Base-by-base conservation (phyloP, 2,113 vertebrate genomes). In the Apistogramma diplotaenia region DNA sequence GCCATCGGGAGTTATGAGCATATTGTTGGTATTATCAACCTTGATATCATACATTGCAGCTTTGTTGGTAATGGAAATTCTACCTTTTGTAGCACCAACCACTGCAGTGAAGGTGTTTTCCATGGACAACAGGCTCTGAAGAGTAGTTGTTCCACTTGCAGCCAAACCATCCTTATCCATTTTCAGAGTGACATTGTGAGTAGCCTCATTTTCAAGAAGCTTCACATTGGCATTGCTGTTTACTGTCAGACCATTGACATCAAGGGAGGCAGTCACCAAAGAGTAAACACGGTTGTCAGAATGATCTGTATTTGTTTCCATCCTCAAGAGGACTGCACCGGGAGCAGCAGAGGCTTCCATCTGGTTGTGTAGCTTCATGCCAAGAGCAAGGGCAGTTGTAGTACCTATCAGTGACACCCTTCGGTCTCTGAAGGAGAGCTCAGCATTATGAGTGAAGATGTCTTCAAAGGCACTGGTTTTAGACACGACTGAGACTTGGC, bases 61-160 rank as follows among this genome's bases (percentile, higher is more conserved):
- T 0, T 95, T 97, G 18, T 96, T 94, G 13, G 88, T 93, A 3
- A 96, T 56, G 7, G 91, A 95, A 72, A 98, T 46, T 35, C 91
- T 93, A 19, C 95, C 95, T 79, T 92, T 95, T 16, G 96, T 92
- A 49, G 89, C 81, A 78, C 96, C 95, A 3, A 99, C 81, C 3
- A 72, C 95, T 6, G 93, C 94, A 25, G 87, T 96, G 79, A 99
- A 95, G 79, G 95, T 95, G 72, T 96, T 97, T 87, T 97, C 95
- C 43, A 99, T 43, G 23, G 90, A 84, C 65, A 99, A 16, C 3
- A 94, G 95, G 78, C 93, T 94, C 58, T 96, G 95, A 46, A 99
- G 46, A 4, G 83, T 96, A 70, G 94, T 98, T 6, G 91, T 96
- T 62, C 96, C 94, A 8, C 94, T 97, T 90, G 95, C 96, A 27